These are phyloP conservation scores for Acanthosepion esculentum DNA, from an alignment of 2,888 invertebrate genomes.

Conservation along the genomic window DNA sequence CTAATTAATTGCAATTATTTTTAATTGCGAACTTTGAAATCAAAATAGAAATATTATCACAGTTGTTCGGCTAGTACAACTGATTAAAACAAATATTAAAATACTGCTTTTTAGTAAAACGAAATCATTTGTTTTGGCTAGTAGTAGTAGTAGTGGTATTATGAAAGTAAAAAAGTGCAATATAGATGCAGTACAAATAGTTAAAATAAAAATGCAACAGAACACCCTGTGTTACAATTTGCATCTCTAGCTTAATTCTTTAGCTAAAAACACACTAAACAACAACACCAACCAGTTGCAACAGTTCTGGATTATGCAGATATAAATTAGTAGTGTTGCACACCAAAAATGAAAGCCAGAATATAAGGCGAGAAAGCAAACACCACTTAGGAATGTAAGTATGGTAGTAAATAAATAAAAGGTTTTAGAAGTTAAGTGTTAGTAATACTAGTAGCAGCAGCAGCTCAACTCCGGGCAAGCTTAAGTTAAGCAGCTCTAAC, in stretches of 20 bases:
- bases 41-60: background rate
- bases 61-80: background rate
- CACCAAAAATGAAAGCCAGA: background rate
- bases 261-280: background rate
- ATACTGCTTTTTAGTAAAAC: too few species aligned
- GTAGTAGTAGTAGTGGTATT: background rate
- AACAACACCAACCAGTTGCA: background rate
- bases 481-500: background rate
- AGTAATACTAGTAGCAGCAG: background rate
- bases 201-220: too few species aligned
- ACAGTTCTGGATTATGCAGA: background rate
- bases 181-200: background rate
- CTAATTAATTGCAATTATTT: background rate
- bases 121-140: background rate
- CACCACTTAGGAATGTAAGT: background rate
- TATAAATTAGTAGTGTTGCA: background rate
- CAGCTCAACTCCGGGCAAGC: constrained; percentile 13
- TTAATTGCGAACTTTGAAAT: background rate
- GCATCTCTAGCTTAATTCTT: too few species aligned
- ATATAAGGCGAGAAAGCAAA: background rate
- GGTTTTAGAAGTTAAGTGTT: background rate
- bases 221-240: background rate
- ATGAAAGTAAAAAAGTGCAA: background rate
- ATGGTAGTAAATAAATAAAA: background rate
- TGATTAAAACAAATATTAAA: too few species aligned